Base-by-base conservation (phyloP, 2,888 invertebrate genomes). In the Orthonychiurus folsomi region DNA sequence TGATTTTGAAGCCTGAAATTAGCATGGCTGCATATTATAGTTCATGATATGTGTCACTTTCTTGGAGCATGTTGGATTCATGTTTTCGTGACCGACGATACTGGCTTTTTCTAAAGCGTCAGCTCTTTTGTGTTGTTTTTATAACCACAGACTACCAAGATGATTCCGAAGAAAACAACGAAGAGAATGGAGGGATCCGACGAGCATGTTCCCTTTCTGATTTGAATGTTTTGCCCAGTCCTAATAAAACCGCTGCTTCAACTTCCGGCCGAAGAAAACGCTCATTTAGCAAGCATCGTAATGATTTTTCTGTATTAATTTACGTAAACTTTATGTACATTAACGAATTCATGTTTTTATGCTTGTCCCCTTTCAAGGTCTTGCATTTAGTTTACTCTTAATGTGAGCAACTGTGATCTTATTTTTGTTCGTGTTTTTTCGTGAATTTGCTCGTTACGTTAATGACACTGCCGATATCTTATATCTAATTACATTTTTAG, bases 151-250 rank as follows among this genome's bases (percentile, higher is more conserved):
- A 69, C 59, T 70, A 64, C 67, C 69, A 69, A 60, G 70, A 71
- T 67, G 70, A 70, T 64, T 66, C 72, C 74, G 74, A 76, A 73
- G 75, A 76, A 74, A 77, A 76, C 75, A 76, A 69, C 52, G 66
- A 77, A 70, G 78, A 78, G 64, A 79, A 79, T 65, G 79, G 81
- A 73, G 86, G 85, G 70, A 85, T 89, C 81, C 81, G 89, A 73
- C 83, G 88, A 69, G 87, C 88, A 73, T 87, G 87, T 78, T 89
- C 89, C 63, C 83, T 89, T 74, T 87, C 86, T 74, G 89, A 89
- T 78, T 82, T 87, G 70, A 84, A 85, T 63, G 72, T 52, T 63
- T 60, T 69, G 28, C 66, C 70, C 23, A 65, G 55, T 62, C 64
- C 61, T 59, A 55, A 54, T 56, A 63, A 52, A 62, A 55, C 63